Base-by-base conservation (phyloP, 2,888 invertebrate species). In the Dichetophora obliterata region DNA sequence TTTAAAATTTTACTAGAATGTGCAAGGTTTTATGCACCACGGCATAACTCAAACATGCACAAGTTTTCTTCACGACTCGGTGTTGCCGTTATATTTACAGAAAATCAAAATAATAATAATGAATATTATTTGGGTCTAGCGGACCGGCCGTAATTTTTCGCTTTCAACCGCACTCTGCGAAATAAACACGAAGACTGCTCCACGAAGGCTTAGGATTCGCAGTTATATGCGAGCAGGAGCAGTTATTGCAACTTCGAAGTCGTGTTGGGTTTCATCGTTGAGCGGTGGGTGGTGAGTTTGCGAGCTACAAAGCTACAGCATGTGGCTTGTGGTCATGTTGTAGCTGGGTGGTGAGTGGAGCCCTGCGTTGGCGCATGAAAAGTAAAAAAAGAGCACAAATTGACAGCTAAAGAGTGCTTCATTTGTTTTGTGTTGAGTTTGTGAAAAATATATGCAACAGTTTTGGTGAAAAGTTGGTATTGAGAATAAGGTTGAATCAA, bases 111-210 rank as follows among this genome's bases (percentile, higher is more conserved):
- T 27, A n/a, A 63, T 11, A 24, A 63, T 5, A 27, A 16, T 31
- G 31, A 63, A 27, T 63, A 24, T 63, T 31, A 16, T 27, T n/a
- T 19, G 48, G 22, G 14, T n/a, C 50, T 22, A 50, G 31, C 71
- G 37, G 71, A 11, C 37, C 34, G 57, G 19, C 57, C 9, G 50
- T 27, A 11, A 19, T 34, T 63, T 27, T 8, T 27, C 52, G 22
- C 34, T 24, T 27, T 14, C 73, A 43, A 73, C 73, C 74, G 54
- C 14, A 66, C 74, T 52, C 31, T 52, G 16, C 74, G 24, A 66
- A 61, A 66, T 52, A 22, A 66, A 74, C 54, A 74, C 74, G 74
- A 74, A 74, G 74, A 74, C 74, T 74, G 24, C 52, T 6, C n/a
- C 37, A 52, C 66, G 74, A 74, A 43, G 24, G 74, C 66, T 65